Base-by-base conservation (phyloP, 2,797 vertebrate genomes). In the Muscicapa comitata region DNA sequence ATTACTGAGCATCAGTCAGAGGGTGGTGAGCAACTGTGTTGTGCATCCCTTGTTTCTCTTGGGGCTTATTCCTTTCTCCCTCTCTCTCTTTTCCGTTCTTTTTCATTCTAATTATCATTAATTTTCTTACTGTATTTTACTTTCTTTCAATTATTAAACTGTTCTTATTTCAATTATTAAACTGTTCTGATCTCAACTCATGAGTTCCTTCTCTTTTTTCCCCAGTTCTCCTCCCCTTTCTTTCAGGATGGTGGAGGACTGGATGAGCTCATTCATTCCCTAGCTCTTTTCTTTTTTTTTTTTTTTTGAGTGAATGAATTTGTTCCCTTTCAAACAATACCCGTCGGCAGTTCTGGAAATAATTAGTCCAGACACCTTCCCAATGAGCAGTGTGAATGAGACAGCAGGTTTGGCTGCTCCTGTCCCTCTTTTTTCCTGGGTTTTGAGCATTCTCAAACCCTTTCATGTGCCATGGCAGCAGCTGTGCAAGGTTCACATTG, bases 381-480 rank as follows among this genome's bases (percentile, higher is more conserved):
- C 66, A 78, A 42, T 19, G 47, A 80, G 29, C 48, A 25, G 7
- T 28, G 42, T 75, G 45, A 79, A 63, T 1, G 3, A 61, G 28
- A 78, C 21, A 75, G 7, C 42, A 72, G n/a, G 31, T 53, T 57
- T 57, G 28, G 31, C 18, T 79, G 37, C 12, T 79, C 4, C 25
- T 78, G 19, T 8, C 8, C 28, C 15, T 3, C 2, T 51, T 85
- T 35, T 38, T 31, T 58, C 57, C 43, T 58, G 24, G 8, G 37
- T 90, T 74, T 61, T 1, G 7, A 50, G 37, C 35, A 42, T 74
- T 51, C 28, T 79, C 0, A 0, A 55, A 45, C 29, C 26, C 17
- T 51, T 66, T 7, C 26, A 13, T 0, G 0, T 23, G 51, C 29
- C 1, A 1, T 0, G 2, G 26, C 20, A 77, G 38, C 33, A 71